Base-by-base conservation (phyloP, 2,888 invertebrate species). In the Octonoba sinensis region DNA sequence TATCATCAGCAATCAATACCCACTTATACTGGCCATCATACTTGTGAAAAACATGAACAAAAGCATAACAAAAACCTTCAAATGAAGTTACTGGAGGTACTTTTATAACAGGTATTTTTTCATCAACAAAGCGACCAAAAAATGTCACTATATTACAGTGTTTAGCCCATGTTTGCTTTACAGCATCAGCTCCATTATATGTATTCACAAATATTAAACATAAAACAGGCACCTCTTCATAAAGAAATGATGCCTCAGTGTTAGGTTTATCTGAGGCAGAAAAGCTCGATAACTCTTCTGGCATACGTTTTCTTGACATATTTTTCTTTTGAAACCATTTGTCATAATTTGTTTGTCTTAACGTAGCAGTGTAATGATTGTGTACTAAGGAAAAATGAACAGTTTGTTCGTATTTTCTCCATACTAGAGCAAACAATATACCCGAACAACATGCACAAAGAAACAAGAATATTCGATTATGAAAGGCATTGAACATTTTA, bases 131-230 rank as follows among this genome's bases (percentile, higher is more conserved):
- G 22, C 76, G 27, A 15, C 86, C 86, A 54, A 84, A 86, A 84
- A 84, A 86, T 1, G 83, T 54, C 0, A 77, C 85, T 16, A 79
- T 62, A 73, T 86, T 86, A 65, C 86, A 86, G 75, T 86, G 85
- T 59, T 85, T 85, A 12, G 84, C 84, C 86, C 86, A 86, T 3
- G 86, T 86, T 13, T 84, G 66, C 47, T 84, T 84, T 1, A 86
- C 82, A 20, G 86, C 86, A 46, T 84, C 81, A 18, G 84, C 83
- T 47, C 84, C 81, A 54, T 84, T 84, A 36, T 79, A 66, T 18
- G 84, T 76, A 69, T 82, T 84, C 6, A 85, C 78, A 22, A 85
- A 74, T 12, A 86, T 73, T 18, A 86, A 60, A 78, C 86, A 86
- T 4, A 86, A 70, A 12, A 86, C 83, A 1, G 82, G 75, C 1